Base-by-base conservation (phyloP, 2,797 vertebrate species). In the Enteromius fasciolatus region DNA sequence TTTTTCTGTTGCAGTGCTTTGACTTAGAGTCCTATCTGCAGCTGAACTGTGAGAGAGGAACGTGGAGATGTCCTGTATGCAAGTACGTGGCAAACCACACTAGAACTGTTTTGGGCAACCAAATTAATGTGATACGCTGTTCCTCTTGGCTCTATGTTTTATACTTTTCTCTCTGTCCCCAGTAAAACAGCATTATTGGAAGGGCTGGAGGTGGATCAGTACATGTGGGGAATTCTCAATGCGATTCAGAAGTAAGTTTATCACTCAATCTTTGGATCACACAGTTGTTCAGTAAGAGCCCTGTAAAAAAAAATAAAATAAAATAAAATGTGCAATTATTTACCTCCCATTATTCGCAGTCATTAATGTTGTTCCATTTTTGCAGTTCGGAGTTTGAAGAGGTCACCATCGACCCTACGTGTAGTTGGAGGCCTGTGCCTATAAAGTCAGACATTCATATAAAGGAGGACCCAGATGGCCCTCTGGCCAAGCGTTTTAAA, bases 61-160 rank as follows among this genome's bases (percentile, higher is more conserved):
- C 98, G 76, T 99, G 98, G 98, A 93, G 97, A 91, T 99, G 98
- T 97, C 98, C 98, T 86, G 98, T 99, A 94, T 99, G 98, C 98
- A 99, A 99, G 98, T 99, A 94, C 93, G 97, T 85, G 20, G 23
- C 77, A 67, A 20, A 72, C 46, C 18, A 52, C 52, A 14, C 7
- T 17, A 64, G 20, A 75, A 20, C 18, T 41, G 36, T 44, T 81
- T 67, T 59, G 41, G 23, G 44, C 25, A 31, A 41, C 33, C 50
- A 33, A 8, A 76, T 73, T 50, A 63, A 57, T 41, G 4, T 46
- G 25, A 41, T 75, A 0, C 81, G 74, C 83, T 73, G 8, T 76
- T 76, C 41, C 50, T 66, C 61, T 75, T 61, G 68, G 63, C 75
- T 18, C 17, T 36, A 15, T 70, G 36, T 82, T 86, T 86, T 25